These are phyloP conservation scores for Urophycis tenuis DNA, from an alignment of 2,797 vertebrate genomes.

Conservation along the genomic window DNA sequence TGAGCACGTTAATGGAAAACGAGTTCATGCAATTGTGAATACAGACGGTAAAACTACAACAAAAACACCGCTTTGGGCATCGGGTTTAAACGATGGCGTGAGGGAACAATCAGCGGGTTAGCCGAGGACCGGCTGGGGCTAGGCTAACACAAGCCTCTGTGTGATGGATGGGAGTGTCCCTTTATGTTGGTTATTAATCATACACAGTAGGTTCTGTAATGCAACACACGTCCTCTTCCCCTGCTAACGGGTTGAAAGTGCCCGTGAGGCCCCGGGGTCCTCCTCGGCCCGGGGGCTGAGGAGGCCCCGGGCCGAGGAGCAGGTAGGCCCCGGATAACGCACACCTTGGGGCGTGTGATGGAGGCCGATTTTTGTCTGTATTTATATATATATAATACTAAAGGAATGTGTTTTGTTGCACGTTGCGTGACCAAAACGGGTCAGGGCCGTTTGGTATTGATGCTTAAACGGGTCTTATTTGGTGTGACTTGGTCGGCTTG, in stretches of 20 bases:
- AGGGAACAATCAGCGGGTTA: too few relatives aligned
- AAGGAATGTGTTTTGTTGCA: neutral
- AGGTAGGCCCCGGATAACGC: neutral
- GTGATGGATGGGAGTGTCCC: too few relatives aligned
- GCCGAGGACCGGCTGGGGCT: too few relatives aligned
- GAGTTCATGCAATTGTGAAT: neutral
- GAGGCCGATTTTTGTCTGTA: neutral
- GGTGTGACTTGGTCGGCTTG: neutral
- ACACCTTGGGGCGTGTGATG: neutral
- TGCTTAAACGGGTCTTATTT: neutral
- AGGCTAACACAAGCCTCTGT: too few relatives aligned
- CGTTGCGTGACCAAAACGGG: neutral
- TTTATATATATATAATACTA: neutral
- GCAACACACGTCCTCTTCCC: neutral
- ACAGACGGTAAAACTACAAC: neutral
- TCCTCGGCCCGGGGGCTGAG: too few relatives aligned
- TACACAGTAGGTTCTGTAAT: too few relatives aligned
- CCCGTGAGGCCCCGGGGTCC: too few relatives aligned
- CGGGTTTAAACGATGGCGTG: too few relatives aligned
- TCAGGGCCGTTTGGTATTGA: neutral
- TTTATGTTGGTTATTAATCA: too few relatives aligned
- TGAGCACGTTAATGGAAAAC: conserved; percentile 28
- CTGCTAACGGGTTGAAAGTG: too few relatives aligned
- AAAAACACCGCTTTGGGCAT: neutral
- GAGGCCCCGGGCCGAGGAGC: too few relatives aligned